phyloP scores from a whole-genome alignment of 2,113 vertebrate species.

The Coptodon bakossiorum region DNA sequence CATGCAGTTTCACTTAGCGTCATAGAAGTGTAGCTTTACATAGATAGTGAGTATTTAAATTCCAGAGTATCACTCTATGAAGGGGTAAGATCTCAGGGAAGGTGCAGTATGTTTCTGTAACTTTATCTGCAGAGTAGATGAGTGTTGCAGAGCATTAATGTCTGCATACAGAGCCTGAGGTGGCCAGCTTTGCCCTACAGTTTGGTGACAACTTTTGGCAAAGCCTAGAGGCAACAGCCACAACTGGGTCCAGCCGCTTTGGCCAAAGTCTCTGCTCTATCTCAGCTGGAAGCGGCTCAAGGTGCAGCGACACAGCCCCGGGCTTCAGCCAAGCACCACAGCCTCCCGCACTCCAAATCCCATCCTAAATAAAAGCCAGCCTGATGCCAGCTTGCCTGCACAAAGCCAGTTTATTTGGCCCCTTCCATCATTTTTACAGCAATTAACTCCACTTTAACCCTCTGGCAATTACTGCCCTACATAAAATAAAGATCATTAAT shows the following conservation, averaged over 20 bases:
- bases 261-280: not conserved
- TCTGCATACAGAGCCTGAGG: not conserved
- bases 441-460: slow-evolving; percentile 68
- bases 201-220: not conserved
- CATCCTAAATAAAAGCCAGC: slow-evolving; percentile 42
- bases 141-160: not conserved
- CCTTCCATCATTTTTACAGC: slow-evolving; percentile 56
- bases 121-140: not conserved
- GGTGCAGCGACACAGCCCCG: slow-evolving; percentile 25
- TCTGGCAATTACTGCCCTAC: slow-evolving; percentile 67
- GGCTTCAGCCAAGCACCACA: slow-evolving; percentile 28
- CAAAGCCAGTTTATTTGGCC: slow-evolving; percentile 55
- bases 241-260: not conserved
- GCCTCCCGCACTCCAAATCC: slow-evolving; percentile 40
- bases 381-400: slow-evolving; percentile 20
- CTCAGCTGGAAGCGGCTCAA: slow-evolving; percentile 25
- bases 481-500: slow-evolving; percentile 68
- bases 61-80: not conserved
- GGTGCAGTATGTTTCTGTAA: not conserved
- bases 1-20: slow-evolving; percentile 14
- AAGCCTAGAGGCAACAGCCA: not conserved
- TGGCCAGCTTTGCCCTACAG: not conserved
- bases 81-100: not conserved
- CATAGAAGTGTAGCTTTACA: not conserved
- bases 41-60: not conserved